phyloP scores from a whole-genome alignment of 2,888 invertebrate species.

The Timandra comae region DNA sequence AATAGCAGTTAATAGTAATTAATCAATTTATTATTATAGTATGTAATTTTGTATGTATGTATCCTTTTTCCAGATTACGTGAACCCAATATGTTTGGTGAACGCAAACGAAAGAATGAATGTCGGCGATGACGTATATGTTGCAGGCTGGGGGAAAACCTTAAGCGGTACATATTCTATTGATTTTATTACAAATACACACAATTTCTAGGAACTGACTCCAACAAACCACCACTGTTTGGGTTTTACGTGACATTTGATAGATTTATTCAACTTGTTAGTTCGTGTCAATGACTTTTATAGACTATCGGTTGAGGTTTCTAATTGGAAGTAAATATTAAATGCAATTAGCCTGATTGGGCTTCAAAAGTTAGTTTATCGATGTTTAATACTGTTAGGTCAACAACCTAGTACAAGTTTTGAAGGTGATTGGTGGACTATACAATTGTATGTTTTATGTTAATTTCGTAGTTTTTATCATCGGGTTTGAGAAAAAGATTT shows the following conservation, averaged over 20 bases:
- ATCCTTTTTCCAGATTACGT: slow-evolving; percentile 68
- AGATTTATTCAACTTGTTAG: neutral
- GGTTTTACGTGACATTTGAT: slow-evolving; percentile 18
- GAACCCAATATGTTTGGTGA: slow-evolving; percentile 76
- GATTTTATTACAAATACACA: too few relatives aligned
- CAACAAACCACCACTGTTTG: slow-evolving; percentile 5
- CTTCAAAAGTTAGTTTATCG: too few relatives aligned
- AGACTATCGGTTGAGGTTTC: slow-evolving; percentile 1
- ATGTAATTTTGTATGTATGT: too few relatives aligned
- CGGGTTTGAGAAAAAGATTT: too few relatives aligned
- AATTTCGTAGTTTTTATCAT: too few relatives aligned
- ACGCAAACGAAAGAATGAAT: slow-evolving; percentile 40
- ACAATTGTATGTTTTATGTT: too few relatives aligned
- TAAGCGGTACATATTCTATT: slow-evolving; percentile 56
- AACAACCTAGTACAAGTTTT: too few relatives aligned
- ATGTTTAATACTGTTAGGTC: too few relatives aligned
- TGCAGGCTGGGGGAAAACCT: slow-evolving; percentile 80
- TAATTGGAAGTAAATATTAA: too few relatives aligned
- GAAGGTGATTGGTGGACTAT: too few relatives aligned
- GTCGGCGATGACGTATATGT: slow-evolving; percentile 70
- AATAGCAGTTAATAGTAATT: too few relatives aligned
- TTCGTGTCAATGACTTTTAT: neutral
- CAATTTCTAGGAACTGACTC: slow-evolving; percentile 4
- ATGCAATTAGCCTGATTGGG: neutral
- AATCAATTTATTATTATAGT: too few relatives aligned